These are phyloP conservation scores for Azorinus chamasolen DNA, from an alignment of 2,888 invertebrate species.

Conservation along the genomic window DNA sequence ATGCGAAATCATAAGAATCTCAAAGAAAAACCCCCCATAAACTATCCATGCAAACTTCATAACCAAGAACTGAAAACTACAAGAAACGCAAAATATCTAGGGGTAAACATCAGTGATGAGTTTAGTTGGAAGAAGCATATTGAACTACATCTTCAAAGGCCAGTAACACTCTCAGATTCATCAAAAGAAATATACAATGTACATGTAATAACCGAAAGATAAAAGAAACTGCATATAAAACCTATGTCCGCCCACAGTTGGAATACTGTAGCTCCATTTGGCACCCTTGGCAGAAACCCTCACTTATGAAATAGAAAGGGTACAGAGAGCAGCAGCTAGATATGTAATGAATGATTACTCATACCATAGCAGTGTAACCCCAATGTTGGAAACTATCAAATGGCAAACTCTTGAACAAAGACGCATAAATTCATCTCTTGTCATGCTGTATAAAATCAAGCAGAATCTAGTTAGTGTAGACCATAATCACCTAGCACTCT, in stretches of 20 bases:
- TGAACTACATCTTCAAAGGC: too few relatives aligned
- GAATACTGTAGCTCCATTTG: conserved; percentile 4
- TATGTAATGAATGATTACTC: background rate
- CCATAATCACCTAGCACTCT: too few relatives aligned
- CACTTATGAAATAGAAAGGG: conserved; percentile 5
- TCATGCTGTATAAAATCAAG: background rate
- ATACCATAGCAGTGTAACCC: background rate
- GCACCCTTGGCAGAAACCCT: conserved; percentile 10
- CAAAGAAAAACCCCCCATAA: background rate
- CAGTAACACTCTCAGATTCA: too few relatives aligned
- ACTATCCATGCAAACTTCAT: conserved; percentile 15
- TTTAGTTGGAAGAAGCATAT: too few relatives aligned
- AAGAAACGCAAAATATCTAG: conserved; percentile 13
- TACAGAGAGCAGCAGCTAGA: conserved; percentile 19
- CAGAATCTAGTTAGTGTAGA: too few relatives aligned
- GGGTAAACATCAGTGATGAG: background rate
- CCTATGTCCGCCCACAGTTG: conserved; percentile 13
- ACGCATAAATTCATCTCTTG: conserved; percentile 1
- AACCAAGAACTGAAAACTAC: conserved; percentile 2
- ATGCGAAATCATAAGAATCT: background rate
- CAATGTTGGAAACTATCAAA: background rate
- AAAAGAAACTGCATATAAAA: conserved; percentile 10
- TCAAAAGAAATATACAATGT: background rate
- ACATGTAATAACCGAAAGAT: conserved; percentile 19
- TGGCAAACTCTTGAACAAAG: too few relatives aligned